Evolutionary conservation across 2,113 vertebrate genomes (phyloP), one percentile per base, ranked within the genome.

Genomic region (Crotalus viridis): DNA sequence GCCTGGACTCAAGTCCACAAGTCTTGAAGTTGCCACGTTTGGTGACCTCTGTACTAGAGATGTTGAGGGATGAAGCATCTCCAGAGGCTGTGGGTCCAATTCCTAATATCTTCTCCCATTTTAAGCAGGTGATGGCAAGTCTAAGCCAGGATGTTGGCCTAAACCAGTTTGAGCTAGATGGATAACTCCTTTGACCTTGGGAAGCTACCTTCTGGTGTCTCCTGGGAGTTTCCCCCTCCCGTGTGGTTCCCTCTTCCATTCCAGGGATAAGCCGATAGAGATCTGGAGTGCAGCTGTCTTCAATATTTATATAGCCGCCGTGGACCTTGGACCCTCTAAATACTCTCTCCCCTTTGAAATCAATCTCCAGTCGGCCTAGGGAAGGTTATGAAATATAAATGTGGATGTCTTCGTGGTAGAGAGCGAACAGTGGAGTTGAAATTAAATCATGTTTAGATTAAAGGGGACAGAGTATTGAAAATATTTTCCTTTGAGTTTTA

Each of bases 401-500:
- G 59, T 93, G 95, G 95, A 92, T 64, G 26, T 86, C 93, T 93
- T 9, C 57, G 94, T 89, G 95, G 93, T 57, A 87, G 69, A 9
- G 91, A 94, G 94, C 93, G 91, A 94, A 93, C 88, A 92, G 92
- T 85, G 85, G 93, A 85, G 94, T 54, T 24, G 94, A 93, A 94
- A 93, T 93, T 95, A 95, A 96, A 96, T 95, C 96, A 74, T 89
- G 81, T 93, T 96, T 94, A 96, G 95, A 96, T 96, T 95, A 96
- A 97, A 96, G 94, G 94, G 92, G 94, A 54, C 92, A 6, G 91
- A 93, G 94, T 89, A 95, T 74, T 91, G 17, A 94, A 93, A 96
- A 95, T 96, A 96, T 97, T 97, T 97, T 94, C 95, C 91, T 97
- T 96, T 90, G 94, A 95, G 96, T 96, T 96, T 96, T 95, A 33